These are phyloP conservation scores for Drosophila quadrilineata DNA, from an alignment of 1,140 invertebrate genomes.

Conservation along the genomic window DNA sequence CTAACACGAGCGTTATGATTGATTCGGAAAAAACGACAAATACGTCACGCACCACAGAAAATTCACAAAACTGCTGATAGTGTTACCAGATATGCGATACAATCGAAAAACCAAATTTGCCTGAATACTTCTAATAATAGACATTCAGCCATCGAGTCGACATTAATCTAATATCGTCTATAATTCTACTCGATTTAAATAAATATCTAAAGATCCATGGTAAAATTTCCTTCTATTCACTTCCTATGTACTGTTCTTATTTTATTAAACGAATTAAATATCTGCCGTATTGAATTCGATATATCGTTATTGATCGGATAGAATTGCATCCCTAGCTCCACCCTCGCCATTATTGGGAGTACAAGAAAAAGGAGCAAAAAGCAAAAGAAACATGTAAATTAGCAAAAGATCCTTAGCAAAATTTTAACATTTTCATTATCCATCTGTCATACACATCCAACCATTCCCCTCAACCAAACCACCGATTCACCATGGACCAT, in stretches of 20 bases:
- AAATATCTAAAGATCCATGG: too few relatives aligned
- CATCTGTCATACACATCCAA: slow-evolving; percentile 35
- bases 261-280: too few relatives aligned
- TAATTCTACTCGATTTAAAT: too few relatives aligned
- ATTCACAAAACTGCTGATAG: slow-evolving; percentile 38
- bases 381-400: slow-evolving; percentile 36
- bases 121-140: neutral
- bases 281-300: too few relatives aligned
- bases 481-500: slow-evolving; percentile 53
- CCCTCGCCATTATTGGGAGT: slow-evolving; percentile 30
- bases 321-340: slow-evolving; percentile 29
- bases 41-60: slow-evolving; percentile 39
- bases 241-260: too few relatives aligned
- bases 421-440: slow-evolving; percentile 48
- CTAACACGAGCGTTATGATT: slow-evolving; percentile 35
- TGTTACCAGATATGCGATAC: slow-evolving; percentile 7
- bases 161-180: too few relatives aligned
- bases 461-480: neutral
- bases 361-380: slow-evolving; percentile 17
- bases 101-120: slow-evolving; percentile 2
- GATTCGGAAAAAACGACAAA: slow-evolving; percentile 32
- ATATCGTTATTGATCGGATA: too few relatives aligned
- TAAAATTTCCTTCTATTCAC: too few relatives aligned
- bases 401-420: slow-evolving; percentile 7
- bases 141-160: too few relatives aligned